Percentiles rank a stretch among this genome's conserved stretches.
phyloP scores from a whole-genome alignment of 2,888 invertebrate genomes.

The Globia sparganii region DNA sequence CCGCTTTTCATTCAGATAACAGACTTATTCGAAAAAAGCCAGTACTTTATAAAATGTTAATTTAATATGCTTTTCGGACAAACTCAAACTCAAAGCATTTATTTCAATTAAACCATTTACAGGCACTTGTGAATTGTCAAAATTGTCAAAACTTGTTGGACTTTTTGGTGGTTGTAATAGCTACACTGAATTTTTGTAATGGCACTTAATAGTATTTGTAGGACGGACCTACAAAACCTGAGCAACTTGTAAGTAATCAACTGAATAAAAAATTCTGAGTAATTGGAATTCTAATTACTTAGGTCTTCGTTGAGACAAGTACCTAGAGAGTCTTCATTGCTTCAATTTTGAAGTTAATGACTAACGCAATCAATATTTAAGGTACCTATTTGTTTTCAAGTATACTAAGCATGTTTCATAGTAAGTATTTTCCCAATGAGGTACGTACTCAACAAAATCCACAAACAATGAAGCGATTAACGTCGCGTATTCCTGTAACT shows the following conservation, averaged over 20 bases:
- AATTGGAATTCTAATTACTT: conserved; percentile 19
- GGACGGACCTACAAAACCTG: too few species aligned
- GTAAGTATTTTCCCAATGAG: not conserved
- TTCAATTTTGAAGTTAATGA: not conserved
- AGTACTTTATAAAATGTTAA: not conserved
- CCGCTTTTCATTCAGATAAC: not conserved
- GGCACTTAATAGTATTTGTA: not conserved
- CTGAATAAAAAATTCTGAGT: not conserved
- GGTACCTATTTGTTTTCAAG: conserved; percentile 1
- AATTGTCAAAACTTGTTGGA: too few species aligned
- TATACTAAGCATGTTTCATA: not conserved
- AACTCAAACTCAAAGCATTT: too few species aligned
- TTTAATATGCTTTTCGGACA: not conserved
- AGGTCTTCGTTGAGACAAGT: conserved; percentile 5
- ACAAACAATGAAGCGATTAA: conserved; percentile 3
- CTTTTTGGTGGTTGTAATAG: not conserved
- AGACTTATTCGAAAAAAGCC: not conserved
- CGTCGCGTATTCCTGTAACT: conserved; percentile 13
- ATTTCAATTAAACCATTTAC: too few species aligned
- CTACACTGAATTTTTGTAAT: not conserved
- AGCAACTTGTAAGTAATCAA: not conserved
- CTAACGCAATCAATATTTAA: conserved; percentile 1
- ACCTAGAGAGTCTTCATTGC: not conserved
- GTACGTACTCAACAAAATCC: not conserved
- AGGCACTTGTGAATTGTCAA: too few species aligned